Evolutionary conservation across 2,888 invertebrate species (phyloP).

Genomic region (Agriopis marginaria): DNA sequence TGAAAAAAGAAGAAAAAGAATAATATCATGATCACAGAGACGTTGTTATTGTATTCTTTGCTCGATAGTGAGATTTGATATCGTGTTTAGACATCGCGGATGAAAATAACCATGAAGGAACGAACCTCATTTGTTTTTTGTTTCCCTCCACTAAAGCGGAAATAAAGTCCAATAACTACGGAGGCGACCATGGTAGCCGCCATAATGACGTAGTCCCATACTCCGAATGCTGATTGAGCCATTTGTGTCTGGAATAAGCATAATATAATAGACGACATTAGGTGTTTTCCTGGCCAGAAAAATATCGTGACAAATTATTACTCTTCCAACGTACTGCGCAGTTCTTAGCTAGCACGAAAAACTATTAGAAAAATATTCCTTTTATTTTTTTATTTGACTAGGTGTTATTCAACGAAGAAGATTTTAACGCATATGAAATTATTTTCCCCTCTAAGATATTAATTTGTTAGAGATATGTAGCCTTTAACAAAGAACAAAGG

Average conservation of each 20-base stretch:
- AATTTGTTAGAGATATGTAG: too few species aligned
- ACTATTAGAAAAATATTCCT: background rate
- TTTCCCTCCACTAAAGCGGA: slow-evolving; percentile 93
- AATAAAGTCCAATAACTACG: slow-evolving; percentile 93
- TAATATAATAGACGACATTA: slow-evolving; percentile 13
- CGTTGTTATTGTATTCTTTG: slow-evolving; percentile 2
- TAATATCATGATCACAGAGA: background rate
- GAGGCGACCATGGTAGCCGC: slow-evolving; percentile 90
- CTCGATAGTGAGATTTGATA: background rate
- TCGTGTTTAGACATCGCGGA: background rate
- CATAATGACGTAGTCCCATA: slow-evolving; percentile 92
- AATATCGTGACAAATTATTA: background rate
- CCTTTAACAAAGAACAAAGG: too few species aligned
- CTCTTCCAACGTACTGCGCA: background rate
- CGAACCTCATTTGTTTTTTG: slow-evolving; percentile 93
- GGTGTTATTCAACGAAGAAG: too few species aligned
- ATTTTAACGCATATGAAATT: too few species aligned
- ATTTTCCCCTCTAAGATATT: too few species aligned
- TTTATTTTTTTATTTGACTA: too few species aligned
- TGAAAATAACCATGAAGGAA: slow-evolving; percentile 1
- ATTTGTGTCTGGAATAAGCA: slow-evolving; percentile 54
- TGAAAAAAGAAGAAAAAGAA: slow-evolving; percentile 62
- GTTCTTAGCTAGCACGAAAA: background rate
- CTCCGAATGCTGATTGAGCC: slow-evolving; percentile 81
- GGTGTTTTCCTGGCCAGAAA: background rate